Conservation (phyloP, 2,113 vertebrate genomes). For the Chascanopsetta lugubris region DNA sequence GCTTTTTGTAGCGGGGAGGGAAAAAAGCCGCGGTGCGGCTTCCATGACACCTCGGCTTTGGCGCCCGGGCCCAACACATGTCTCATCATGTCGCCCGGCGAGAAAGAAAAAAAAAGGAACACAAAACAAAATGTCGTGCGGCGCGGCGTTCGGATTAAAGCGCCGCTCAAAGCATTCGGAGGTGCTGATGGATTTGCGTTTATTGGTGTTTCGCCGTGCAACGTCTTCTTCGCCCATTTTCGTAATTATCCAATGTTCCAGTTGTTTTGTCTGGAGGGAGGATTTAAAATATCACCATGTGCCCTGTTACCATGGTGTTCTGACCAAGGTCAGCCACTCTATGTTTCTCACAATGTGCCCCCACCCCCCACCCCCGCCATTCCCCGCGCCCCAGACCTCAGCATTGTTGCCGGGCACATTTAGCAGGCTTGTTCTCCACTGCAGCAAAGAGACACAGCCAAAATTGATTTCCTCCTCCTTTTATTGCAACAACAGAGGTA, state of each 20-base stretch:
- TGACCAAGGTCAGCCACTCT: constrained; percentile 69
- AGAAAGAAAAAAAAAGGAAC: constrained; percentile 9
- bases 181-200: constrained; percentile 10
- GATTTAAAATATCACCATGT: constrained; percentile 23
- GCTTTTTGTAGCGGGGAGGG: constrained; percentile 67
- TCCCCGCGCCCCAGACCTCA: constrained; percentile 16
- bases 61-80: constrained; percentile 53
- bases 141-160: not conserved
- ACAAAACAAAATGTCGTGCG: too few species aligned
- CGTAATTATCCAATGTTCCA: constrained; percentile 3
- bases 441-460: constrained; percentile 47
- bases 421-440: constrained; percentile 68
- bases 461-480: constrained; percentile 69
- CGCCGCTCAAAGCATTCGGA: too few species aligned
- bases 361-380: constrained; percentile 7
- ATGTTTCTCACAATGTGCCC: constrained; percentile 31
- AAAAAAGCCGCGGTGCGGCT: constrained; percentile 62
- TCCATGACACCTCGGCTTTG: constrained; percentile 67
- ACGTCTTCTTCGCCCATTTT: not conserved
- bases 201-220: not conserved
- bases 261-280: constrained; percentile 21
- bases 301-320: constrained; percentile 66
- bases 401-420: constrained; percentile 50
- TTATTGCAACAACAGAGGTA: constrained; percentile 53
- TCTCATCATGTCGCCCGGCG: constrained; percentile 41